These are phyloP conservation scores for Dendrocopos noguchii DNA, from an alignment of 2,113 vertebrate species.

Conservation along the genomic window DNA sequence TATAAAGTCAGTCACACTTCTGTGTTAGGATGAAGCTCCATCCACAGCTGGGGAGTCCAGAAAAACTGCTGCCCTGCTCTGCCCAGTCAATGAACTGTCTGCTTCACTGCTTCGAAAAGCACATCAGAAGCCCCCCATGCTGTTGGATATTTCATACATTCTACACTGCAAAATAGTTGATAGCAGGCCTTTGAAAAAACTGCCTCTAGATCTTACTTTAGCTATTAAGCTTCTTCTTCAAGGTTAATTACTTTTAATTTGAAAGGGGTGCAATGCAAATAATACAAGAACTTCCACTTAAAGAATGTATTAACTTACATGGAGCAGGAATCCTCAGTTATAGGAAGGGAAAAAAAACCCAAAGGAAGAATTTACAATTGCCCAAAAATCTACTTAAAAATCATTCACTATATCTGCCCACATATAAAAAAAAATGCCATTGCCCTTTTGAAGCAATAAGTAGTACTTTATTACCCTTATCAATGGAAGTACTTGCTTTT, in stretches of 20 bases:
- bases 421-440: background rate
- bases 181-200: background rate
- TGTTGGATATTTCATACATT: background rate
- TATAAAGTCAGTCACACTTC: background rate
- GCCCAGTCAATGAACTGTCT: background rate
- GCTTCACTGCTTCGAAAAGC: background rate
- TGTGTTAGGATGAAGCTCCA: background rate
- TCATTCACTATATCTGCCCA: background rate
- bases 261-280: background rate
- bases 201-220: background rate
- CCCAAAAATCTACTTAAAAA: background rate
- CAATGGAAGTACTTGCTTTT: background rate
- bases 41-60: background rate
- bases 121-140: background rate
- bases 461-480: background rate
- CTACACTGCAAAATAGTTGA: background rate
- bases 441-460: background rate
- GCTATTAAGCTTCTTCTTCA: background rate
- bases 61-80: background rate
- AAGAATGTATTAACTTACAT: background rate
- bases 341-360: background rate
- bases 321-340: background rate
- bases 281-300: background rate
- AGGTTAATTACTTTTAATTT: background rate
- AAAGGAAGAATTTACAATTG: background rate